phyloP scores from a whole-genome alignment of 30 jellyfish, hydroid and myxozoan genomes.

The Mastigias papua region DNA sequence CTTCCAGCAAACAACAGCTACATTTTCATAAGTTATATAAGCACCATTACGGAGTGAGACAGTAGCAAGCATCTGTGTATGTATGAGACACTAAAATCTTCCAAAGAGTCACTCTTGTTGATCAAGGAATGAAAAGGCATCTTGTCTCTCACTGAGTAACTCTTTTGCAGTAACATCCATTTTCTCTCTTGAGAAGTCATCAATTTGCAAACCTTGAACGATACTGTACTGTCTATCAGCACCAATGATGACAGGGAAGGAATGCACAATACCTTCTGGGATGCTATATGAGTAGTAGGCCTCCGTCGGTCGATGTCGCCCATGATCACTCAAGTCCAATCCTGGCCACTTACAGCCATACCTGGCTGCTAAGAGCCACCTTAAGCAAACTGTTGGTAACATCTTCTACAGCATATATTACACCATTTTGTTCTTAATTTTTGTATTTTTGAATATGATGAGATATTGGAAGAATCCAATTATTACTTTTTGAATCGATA shows the following conservation, averaged over 20 bases:
- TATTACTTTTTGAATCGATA: too few relatives aligned
- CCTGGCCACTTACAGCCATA: slow-evolving; percentile 52
- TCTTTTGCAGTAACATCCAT: slow-evolving; percentile 98
- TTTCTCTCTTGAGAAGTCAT: slow-evolving; percentile 92
- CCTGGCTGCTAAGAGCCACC: too few relatives aligned
- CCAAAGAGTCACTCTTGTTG: slow-evolving; percentile 74
- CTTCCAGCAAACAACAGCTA: background rate
- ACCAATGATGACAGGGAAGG: slow-evolving; percentile 93
- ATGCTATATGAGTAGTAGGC: slow-evolving; percentile 93
- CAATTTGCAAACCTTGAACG: slow-evolving; percentile 92
- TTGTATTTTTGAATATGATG: too few relatives aligned
- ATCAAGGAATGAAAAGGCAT: slow-evolving; percentile 76
- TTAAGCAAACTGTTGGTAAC: too few relatives aligned
- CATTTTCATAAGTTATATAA: background rate
- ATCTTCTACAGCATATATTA: too few relatives aligned
- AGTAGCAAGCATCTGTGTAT: background rate
- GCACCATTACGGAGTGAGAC: background rate
- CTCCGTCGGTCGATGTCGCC: slow-evolving; percentile 98
- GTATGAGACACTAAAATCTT: background rate
- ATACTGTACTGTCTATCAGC: slow-evolving; percentile 78
- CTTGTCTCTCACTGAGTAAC: slow-evolving; percentile 78
- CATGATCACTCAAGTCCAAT: slow-evolving; percentile 89
- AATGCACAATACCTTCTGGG: slow-evolving; percentile 91
- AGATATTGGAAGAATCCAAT: too few relatives aligned
- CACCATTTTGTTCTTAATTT: too few relatives aligned